phyloP scores from a whole-genome alignment of 2,797 vertebrate species.

The Molossus alvarezi region DNA sequence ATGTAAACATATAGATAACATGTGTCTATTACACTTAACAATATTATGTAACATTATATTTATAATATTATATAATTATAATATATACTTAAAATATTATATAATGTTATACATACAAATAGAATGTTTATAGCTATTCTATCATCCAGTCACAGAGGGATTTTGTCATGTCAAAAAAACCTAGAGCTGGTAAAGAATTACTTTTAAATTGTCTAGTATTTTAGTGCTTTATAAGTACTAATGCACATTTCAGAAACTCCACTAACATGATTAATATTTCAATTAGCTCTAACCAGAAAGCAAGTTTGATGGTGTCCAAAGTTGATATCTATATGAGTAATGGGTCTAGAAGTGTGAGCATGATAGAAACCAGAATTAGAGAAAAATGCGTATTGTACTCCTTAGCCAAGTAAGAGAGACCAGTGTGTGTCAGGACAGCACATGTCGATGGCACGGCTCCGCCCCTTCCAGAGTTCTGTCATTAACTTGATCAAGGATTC shows the following conservation, averaged over 20 bases:
- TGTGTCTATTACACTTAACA: not conserved
- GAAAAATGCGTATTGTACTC: not conserved
- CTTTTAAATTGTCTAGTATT: not conserved
- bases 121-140: conserved; percentile 31
- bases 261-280: not conserved
- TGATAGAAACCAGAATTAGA: not conserved
- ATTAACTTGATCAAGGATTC: not conserved
- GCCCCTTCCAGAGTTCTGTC: not conserved
- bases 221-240: not conserved
- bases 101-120: not conserved
- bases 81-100: not conserved
- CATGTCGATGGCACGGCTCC: not conserved
- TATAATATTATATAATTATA: not conserved
- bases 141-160: not conserved
- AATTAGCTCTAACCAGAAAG: conserved; percentile 25
- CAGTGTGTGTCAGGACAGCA: not conserved
- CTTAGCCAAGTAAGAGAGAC: not conserved
- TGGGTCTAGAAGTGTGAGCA: not conserved
- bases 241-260: conserved; percentile 12
- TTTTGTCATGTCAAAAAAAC: conserved; percentile 34
- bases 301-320: not conserved
- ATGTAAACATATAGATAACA: not conserved
- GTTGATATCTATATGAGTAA: not conserved
- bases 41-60: not conserved
- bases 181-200: not conserved